Evolutionary conservation across 2,888 invertebrate species (phyloP).

Genomic region (Scotopteryx bipunctaria): DNA sequence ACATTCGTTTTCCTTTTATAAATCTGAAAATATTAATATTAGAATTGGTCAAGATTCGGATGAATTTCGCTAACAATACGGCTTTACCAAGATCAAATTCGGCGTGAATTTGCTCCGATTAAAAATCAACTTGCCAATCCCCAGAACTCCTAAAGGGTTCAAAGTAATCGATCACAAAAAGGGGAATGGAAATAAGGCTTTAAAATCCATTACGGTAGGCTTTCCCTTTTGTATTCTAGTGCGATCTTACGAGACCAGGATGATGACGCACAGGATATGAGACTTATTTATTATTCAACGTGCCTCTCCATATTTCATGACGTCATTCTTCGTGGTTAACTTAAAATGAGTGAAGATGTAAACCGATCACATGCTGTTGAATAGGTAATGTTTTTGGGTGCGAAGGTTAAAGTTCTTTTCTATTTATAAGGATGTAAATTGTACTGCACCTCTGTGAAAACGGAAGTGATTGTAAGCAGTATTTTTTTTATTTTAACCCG

Average conservation of each 20-base stretch:
- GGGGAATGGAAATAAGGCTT: conserved; percentile 52
- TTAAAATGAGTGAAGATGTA: conserved; percentile 54
- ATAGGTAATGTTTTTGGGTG: conserved; percentile 27
- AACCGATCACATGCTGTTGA: conserved; percentile 27
- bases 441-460: neutral
- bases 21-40: neutral
- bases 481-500: neutral
- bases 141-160: conserved; percentile 35
- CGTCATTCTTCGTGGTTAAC: conserved; percentile 52
- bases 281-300: conserved; percentile 66
- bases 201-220: conserved; percentile 54
- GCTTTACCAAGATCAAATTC: conserved; percentile 19
- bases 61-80: conserved; percentile 7
- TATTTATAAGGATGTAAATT: conserved; percentile 11
- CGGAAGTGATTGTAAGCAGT: neutral
- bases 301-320: conserved; percentile 59
- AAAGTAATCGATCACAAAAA: conserved; percentile 54
- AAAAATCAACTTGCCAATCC: conserved; percentile 35
- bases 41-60: neutral
- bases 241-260: conserved; percentile 32
- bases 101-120: conserved; percentile 30
- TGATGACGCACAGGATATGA: conserved; percentile 58
- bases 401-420: neutral
- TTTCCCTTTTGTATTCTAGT: conserved; percentile 50
- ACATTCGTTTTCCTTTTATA: neutral